Evolutionary conservation across 1,140 invertebrate species (phyloP).

Genomic region (Drosophila funebris): DNA sequence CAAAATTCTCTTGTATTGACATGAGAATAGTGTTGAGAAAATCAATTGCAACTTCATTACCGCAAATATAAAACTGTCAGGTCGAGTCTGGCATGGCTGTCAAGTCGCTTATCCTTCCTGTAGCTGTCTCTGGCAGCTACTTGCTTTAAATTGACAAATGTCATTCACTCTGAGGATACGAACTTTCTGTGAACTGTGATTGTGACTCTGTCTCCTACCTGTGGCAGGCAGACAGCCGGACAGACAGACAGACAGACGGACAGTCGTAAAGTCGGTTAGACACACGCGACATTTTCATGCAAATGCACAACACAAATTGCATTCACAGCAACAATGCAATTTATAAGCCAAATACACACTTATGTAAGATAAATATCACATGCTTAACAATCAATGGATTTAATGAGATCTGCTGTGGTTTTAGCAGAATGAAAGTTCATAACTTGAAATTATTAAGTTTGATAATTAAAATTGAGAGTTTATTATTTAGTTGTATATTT

Average conservation of each 20-base stretch:
- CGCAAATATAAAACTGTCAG: slow-evolving; percentile 33
- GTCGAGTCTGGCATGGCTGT: background rate
- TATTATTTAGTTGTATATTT: no score
- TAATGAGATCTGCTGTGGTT: no score
- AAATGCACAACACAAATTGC: background rate
- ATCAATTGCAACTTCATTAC: slow-evolving; percentile 37
- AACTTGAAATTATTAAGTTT: no score
- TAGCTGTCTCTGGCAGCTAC: slow-evolving; percentile 23
- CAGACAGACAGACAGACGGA: background rate
- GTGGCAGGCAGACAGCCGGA: background rate
- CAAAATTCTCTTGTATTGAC: background rate
- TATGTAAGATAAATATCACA: background rate
- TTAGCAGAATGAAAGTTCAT: no score
- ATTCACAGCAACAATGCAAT: background rate
- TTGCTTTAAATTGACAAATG: slow-evolving; percentile 56
- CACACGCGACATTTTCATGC: background rate
- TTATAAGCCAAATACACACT: no score
- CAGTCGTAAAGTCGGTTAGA: background rate
- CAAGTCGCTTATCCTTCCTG: slow-evolving; percentile 2
- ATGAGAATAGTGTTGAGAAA: background rate
- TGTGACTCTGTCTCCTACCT: background rate
- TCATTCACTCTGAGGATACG: slow-evolving; percentile 46
- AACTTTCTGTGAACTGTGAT: slow-evolving; percentile 14
- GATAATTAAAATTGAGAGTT: no score
- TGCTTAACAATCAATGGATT: no score